Base-by-base conservation (phyloP, 2,888 invertebrate genomes). In the Aquatica leii region DNA sequence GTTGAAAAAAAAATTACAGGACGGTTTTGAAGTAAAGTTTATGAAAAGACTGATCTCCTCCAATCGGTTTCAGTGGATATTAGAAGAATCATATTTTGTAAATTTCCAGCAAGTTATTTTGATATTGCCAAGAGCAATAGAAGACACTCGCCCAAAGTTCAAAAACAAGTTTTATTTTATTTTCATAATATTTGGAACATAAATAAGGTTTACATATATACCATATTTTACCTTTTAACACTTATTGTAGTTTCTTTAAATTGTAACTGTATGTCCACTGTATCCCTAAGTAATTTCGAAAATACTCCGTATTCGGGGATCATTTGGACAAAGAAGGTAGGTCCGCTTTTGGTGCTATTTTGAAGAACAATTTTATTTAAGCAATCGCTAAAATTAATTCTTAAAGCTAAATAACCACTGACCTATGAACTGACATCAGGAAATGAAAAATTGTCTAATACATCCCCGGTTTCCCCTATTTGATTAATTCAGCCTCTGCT, bases 111-210 rank as follows among this genome's bases (percentile, higher is more conserved):
- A 24, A 4, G 24, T 24, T 5, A 37, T 37, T 37, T 37, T 37
- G 37, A 37, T 37, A 12, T 37, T 37, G 37, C 11, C 37, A 24
- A 24, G 6, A 6, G 24, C 37, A 37, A 37, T 37, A 37, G 11
- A 37, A 37, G 12, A 37, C 37, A 37, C 37, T 37, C 37, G 37
- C 11, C 37, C 37, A 37, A 37, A 11, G 37, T 37, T 37, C 37
- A 37, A 37, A 37, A 37, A 37, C 9, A 37, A 37, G 37, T 31
- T 6, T 31, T 31, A 31, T 9, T 31, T 31, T 37, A 37, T 37
- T 37, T 37, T 37, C 4, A 37, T 37, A 37, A 5, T 37, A 37
- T 37, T 37, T 37, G 37, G 37, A 37, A n/a, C 12, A n/a, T 37
- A 4, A 37, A 12, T 31, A 31, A 31, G 9, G 9, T 6, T 37